These are phyloP conservation scores for Malthinus flaveolus DNA, from an alignment of 2,888 invertebrate genomes.

Conservation along the genomic window DNA sequence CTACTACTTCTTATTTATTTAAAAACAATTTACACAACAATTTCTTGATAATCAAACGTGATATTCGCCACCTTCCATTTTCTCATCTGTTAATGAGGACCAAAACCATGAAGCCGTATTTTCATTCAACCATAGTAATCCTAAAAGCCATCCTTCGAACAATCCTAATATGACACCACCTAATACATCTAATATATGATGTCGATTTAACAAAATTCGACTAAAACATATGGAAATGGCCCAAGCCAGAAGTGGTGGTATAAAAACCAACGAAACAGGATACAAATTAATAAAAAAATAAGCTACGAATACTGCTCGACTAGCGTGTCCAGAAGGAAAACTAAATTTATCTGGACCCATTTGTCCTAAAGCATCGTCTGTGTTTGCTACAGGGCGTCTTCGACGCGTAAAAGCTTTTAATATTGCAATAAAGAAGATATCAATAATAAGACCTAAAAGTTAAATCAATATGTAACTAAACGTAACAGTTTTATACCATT, in stretches of 20 bases:
- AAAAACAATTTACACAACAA: slow-evolving; percentile 1
- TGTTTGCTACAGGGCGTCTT: slow-evolving; percentile 68
- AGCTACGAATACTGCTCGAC: slow-evolving; percentile 76
- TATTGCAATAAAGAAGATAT: slow-evolving; percentile 75
- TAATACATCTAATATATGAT: slow-evolving; percentile 83
- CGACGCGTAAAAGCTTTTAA: slow-evolving; percentile 79
- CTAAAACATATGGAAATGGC: slow-evolving; percentile 73
- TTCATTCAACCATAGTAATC: slow-evolving; percentile 71
- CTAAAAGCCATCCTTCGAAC: slow-evolving; percentile 67
- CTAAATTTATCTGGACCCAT: slow-evolving; percentile 87
- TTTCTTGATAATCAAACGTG: slow-evolving; percentile 60
- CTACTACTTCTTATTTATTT: not conserved
- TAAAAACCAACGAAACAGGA: slow-evolving; percentile 62
- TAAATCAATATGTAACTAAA: slow-evolving; percentile 19
- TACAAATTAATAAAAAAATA: slow-evolving; percentile 71
- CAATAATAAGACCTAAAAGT: slow-evolving; percentile 76
- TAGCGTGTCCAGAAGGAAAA: slow-evolving; percentile 95
- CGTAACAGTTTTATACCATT: not conserved
- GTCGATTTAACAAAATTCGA: slow-evolving; percentile 80
- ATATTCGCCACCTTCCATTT: slow-evolving; percentile 69
- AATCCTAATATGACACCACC: slow-evolving; percentile 77
- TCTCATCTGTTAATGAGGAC: slow-evolving; percentile 68
- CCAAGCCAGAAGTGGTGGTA: slow-evolving; percentile 75
- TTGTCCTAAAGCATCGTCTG: slow-evolving; percentile 66
- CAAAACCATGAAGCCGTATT: slow-evolving; percentile 63